These are phyloP conservation scores for Procambarus clarkii DNA, from an alignment of 1,140 invertebrate genomes.

Conservation along the genomic window DNA sequence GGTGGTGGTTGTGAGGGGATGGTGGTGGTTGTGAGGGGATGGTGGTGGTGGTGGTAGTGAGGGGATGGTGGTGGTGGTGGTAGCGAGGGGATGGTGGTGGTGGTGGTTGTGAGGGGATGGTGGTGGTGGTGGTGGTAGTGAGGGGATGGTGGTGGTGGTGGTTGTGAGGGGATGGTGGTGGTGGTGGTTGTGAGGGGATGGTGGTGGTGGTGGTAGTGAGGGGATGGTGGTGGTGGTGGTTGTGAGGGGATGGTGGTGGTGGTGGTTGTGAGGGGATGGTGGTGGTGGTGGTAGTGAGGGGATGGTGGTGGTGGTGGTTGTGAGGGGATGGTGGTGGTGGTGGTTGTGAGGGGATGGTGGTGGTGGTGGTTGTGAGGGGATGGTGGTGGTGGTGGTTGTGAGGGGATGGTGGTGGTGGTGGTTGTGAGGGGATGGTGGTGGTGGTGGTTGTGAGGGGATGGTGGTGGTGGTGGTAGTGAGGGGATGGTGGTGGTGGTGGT, in stretches of 20 bases:
- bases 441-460: neutral
- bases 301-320: neutral
- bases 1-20: too few relatives aligned
- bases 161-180: neutral
- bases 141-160: neutral
- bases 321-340: too few relatives aligned
- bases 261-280: neutral
- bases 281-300: neutral
- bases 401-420: neutral
- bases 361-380: too few relatives aligned
- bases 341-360: too few relatives aligned
- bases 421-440: neutral
- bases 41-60: neutral
- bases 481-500: neutral
- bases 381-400: neutral
- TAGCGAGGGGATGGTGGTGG: neutral
- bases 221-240: neutral
- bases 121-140: neutral
- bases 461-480: neutral
- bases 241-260: neutral
- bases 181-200: neutral
- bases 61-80: neutral
- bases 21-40: neutral
- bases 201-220: neutral
- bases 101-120: neutral